A percentile compares a stretch with the other conserved stretches of the same genome.
These are phyloP conservation scores for Caenorhabditis zanzibari DNA, from an alignment of 2,888 invertebrate genomes.

Conservation along the genomic window DNA sequence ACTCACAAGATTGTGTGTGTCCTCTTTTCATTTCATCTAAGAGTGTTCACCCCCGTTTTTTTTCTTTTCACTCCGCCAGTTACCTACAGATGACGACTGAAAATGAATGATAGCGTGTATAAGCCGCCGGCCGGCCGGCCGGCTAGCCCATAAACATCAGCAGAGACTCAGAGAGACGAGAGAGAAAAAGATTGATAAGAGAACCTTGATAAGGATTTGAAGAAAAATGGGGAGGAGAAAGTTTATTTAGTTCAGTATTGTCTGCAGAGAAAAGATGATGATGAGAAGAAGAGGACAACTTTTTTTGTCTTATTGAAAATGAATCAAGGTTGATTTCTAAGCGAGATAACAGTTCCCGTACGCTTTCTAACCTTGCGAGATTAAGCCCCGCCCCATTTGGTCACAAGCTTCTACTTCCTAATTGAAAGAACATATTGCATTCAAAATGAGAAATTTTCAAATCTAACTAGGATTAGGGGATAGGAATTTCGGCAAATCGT, in stretches of 20 bases:
- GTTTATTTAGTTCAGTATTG: slow-evolving; percentile 27
- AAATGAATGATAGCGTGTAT: slow-evolving; percentile 40
- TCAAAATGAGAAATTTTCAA: too few species aligned
- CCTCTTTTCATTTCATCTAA: slow-evolving; percentile 13
- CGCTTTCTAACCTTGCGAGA: too few species aligned
- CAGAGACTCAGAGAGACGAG: not conserved
- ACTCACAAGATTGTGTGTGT: slow-evolving; percentile 30
- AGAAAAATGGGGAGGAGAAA: not conserved
- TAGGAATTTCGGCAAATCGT: too few species aligned
- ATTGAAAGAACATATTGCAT: too few species aligned
- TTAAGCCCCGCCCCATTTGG: too few species aligned
- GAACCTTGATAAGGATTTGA: slow-evolving; percentile 14
- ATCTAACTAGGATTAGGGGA: too few species aligned
- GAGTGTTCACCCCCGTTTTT: slow-evolving; percentile 6
- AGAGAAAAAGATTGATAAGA: slow-evolving; percentile 27
- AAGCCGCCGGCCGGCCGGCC: not conserved
- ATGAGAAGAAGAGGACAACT: not conserved
- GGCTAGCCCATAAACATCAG: not conserved
- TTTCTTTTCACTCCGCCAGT: slow-evolving; percentile 37
- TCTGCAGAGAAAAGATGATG: not conserved
- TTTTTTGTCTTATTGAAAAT: too few species aligned
- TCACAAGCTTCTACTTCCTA: too few species aligned
- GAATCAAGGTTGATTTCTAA: too few species aligned
- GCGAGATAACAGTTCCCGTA: too few species aligned
- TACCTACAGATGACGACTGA: slow-evolving; percentile 22